phyloP scores from a whole-genome alignment of 2,888 invertebrate species.

The Drosophila sordidula region DNA sequence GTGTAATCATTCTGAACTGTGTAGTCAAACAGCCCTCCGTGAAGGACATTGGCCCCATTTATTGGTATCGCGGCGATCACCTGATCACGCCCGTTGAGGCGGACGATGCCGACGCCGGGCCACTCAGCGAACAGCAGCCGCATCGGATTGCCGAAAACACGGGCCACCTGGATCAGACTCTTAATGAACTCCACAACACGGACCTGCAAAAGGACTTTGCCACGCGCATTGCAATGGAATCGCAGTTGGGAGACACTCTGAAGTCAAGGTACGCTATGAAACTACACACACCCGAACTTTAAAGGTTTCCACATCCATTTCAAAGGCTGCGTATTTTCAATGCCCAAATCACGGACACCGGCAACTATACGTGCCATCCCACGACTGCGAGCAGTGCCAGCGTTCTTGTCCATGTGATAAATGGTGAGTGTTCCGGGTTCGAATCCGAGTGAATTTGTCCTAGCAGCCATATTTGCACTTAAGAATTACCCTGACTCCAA shows the following conservation, averaged over 20 bases:
- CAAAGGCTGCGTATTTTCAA: conserved; percentile 89
- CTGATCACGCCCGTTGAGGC: conserved; percentile 82
- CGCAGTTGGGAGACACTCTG: conserved; percentile 88
- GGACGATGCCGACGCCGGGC: conserved; percentile 57
- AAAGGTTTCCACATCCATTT: neutral
- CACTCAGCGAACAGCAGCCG: neutral
- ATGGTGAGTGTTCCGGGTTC: conserved; percentile 87
- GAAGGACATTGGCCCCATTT: conserved; percentile 89
- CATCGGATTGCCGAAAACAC: neutral
- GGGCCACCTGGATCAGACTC: conserved; percentile 33
- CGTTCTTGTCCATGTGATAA: conserved; percentile 95
- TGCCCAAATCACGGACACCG: conserved; percentile 91
- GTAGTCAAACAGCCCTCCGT: conserved; percentile 88
- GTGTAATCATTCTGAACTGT: conserved; percentile 90
- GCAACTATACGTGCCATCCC: conserved; percentile 95
- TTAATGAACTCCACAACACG: conserved; percentile 63
- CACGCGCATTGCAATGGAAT: conserved; percentile 83
- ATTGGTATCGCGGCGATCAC: conserved; percentile 88
- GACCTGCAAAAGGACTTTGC: conserved; percentile 81
- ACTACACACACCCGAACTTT: no score
- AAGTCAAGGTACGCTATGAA: conserved; percentile 86
- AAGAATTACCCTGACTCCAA: no score
- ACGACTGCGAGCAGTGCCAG: conserved; percentile 93
- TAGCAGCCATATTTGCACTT: no score
- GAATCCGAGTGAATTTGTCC: no score